Percentiles rank a stretch among this genome's conserved stretches.
Evolutionary conservation across 2,113 vertebrate species (phyloP).

Genomic region (Pseudorasbora parva): DNA sequence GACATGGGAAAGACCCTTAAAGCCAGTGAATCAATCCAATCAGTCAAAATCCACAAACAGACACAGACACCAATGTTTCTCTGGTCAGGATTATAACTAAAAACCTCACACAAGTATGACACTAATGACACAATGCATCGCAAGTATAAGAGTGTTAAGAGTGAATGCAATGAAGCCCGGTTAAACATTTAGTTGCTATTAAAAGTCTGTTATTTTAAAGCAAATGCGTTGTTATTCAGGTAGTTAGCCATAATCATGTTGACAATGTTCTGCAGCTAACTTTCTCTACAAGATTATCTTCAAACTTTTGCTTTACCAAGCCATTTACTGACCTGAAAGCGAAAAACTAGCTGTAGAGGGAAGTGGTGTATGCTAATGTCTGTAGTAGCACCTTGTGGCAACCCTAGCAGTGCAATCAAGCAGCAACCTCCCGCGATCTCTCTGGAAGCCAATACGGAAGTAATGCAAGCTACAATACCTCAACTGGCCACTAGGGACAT

Average conservation of each 20-base stretch:
- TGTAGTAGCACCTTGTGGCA: not conserved
- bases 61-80: not conserved
- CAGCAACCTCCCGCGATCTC: no score
- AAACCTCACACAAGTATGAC: not conserved
- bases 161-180: not conserved
- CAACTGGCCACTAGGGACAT: no score
- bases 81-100: slow-evolving; percentile 1
- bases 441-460: no score
- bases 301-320: not conserved
- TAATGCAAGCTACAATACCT: no score
- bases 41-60: not conserved
- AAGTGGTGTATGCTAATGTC: not conserved
- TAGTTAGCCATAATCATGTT: not conserved
- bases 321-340: not conserved
- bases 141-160: not conserved
- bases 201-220: not conserved
- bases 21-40: not conserved
- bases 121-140: not conserved
- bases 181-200: not conserved
- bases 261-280: not conserved
- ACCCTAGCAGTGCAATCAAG: not conserved
- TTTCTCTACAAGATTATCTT: not conserved
- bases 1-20: slow-evolving; percentile 12
- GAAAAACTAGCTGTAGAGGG: not conserved
- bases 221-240: not conserved